phyloP scores from a whole-genome alignment of 2,888 invertebrate genomes.

The Brenthis daphne region DNA sequence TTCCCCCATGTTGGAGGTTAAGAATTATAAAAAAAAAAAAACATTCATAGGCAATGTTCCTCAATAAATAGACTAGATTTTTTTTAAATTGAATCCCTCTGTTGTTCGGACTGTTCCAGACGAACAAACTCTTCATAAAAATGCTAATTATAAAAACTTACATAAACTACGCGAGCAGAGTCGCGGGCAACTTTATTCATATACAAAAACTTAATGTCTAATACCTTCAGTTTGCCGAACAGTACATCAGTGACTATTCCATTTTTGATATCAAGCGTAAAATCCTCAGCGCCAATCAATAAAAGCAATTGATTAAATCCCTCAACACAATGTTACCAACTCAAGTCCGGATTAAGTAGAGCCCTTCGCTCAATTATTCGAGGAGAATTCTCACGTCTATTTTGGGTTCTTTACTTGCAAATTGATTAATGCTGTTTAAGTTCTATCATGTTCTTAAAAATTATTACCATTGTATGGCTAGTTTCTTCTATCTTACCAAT shows the following conservation, averaged over 20 bases:
- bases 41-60: no score
- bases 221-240: slow-evolving; percentile 1
- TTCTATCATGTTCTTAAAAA: not conserved
- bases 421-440: not conserved
- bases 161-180: no score
- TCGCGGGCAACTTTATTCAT: not conserved
- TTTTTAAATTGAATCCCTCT: no score
- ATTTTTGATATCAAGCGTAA: slow-evolving; percentile 47
- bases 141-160: no score
- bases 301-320: slow-evolving; percentile 69
- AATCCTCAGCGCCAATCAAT: slow-evolving; percentile 58
- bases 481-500: no score
- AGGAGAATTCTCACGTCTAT: slow-evolving; percentile 45
- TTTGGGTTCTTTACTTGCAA: not conserved
- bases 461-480: no score
- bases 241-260: slow-evolving; percentile 24
- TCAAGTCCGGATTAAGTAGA: slow-evolving; percentile 61
- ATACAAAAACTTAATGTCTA: not conserved
- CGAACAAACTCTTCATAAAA: no score
- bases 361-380: slow-evolving; percentile 57
- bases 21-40: no score
- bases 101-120: no score
- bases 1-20: no score
- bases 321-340: slow-evolving; percentile 54
- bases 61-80: no score